These are phyloP conservation scores for Acholoe squamosa DNA, from an alignment of 2,888 invertebrate genomes.

Conservation along the genomic window DNA sequence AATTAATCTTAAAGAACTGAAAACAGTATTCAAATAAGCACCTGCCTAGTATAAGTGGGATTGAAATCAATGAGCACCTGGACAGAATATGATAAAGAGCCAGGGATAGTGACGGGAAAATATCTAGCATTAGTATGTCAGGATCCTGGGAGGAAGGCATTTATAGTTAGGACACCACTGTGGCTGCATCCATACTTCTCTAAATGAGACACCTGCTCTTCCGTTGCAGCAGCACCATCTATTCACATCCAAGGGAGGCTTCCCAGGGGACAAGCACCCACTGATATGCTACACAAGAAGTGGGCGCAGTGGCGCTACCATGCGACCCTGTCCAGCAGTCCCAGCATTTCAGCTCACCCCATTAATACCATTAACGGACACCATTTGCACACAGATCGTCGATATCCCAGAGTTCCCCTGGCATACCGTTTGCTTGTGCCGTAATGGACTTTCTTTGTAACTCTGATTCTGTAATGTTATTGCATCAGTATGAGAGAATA, in stretches of 20 bases:
- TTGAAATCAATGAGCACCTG: too few relatives aligned
- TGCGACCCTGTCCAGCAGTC: neutral
- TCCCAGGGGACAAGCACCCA: neutral
- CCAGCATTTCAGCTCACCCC: neutral
- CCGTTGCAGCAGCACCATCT: neutral
- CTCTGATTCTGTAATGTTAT: neutral
- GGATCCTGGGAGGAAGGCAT: too few relatives aligned
- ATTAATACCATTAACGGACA: constrained; percentile 33
- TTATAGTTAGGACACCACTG: too few relatives aligned
- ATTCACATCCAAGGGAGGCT: neutral
- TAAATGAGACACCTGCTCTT: neutral
- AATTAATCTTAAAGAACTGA: too few relatives aligned
- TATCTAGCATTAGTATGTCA: too few relatives aligned
- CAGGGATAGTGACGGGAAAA: too few relatives aligned
- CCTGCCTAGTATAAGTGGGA: too few relatives aligned
- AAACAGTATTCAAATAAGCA: too few relatives aligned
- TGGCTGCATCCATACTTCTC: too few relatives aligned
- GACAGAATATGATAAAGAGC: too few relatives aligned
- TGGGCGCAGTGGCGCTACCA: neutral
- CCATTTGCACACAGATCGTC: neutral
- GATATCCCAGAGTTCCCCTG: constrained; percentile 5
- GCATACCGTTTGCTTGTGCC: neutral
- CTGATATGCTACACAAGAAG: neutral
- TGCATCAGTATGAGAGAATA: neutral
- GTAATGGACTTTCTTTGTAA: constrained; percentile 30